phyloP scores from a whole-genome alignment of 2,113 vertebrate species.

The Bos indicus region DNA sequence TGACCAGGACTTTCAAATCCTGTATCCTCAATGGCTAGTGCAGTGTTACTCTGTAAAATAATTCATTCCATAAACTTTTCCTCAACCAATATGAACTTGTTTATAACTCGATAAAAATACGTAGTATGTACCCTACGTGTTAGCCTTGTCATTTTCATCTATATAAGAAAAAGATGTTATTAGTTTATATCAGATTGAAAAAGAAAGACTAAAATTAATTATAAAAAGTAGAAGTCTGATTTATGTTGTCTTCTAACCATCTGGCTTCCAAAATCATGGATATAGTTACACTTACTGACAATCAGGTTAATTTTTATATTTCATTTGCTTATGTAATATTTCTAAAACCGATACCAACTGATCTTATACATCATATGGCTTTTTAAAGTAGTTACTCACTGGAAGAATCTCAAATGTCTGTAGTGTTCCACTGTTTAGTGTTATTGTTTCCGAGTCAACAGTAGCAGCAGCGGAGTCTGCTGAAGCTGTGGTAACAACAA shows the following conservation, averaged over 20 bases:
- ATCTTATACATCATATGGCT: background rate
- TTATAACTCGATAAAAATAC: background rate
- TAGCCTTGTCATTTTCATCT: background rate
- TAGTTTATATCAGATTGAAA: background rate
- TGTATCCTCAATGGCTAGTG: background rate
- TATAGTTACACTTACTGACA: background rate
- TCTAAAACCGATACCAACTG: background rate
- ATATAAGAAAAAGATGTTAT: background rate
- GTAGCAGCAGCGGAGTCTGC: constrained; percentile 81
- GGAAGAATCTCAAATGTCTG: constrained; percentile 98
- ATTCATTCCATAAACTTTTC: background rate
- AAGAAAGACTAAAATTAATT: background rate
- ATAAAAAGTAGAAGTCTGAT: background rate
- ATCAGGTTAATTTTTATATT: background rate
- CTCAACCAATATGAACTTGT: background rate
- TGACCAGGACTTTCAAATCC: background rate
- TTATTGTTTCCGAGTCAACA: constrained; percentile 92
- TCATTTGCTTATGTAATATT: background rate
- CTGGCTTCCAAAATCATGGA: background rate
- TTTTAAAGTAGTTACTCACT: constrained; percentile 81
- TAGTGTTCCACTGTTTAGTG: constrained; percentile 92
- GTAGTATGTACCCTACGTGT: background rate
- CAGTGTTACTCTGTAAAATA: background rate
- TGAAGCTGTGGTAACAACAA: constrained; percentile 79
- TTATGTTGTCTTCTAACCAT: background rate